A percentile compares a stretch with the other conserved stretches of the same genome.
Conservation (phyloP, 2,113 vertebrate species). For the Nannospalax galili region DNA sequence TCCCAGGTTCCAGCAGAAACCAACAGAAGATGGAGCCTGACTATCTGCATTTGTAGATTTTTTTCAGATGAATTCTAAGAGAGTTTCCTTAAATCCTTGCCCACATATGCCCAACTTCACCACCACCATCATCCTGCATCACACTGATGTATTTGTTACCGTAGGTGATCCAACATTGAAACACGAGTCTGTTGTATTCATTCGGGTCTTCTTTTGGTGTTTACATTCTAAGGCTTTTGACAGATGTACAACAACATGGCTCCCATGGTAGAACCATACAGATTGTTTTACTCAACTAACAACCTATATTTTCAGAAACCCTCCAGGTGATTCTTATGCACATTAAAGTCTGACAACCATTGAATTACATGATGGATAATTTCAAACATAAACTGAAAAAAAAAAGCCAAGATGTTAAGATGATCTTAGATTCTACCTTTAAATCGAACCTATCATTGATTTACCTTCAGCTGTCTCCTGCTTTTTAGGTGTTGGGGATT, state of each 20-base stretch:
- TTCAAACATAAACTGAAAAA: slow-evolving; percentile 13
- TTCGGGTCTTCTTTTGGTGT: neutral
- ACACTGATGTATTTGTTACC: neutral
- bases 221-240: neutral
- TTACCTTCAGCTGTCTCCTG: neutral
- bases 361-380: neutral
- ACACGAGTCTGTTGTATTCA: neutral
- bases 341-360: neutral
- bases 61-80: neutral
- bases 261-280: neutral
- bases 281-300: neutral
- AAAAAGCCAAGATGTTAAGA: slow-evolving; percentile 20
- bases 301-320: neutral
- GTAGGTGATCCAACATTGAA: neutral
- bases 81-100: neutral
- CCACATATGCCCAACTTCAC: too few relatives aligned
- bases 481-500: neutral
- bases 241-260: neutral
- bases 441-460: neutral
- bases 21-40: neutral
- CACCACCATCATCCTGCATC: neutral
- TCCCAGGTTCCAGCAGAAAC: neutral
- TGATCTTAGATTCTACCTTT: neutral
- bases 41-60: neutral
- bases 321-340: neutral